These are phyloP conservation scores for Macrocentrus cingulum DNA, from an alignment of 1,140 invertebrate species.

Conservation along the genomic window DNA sequence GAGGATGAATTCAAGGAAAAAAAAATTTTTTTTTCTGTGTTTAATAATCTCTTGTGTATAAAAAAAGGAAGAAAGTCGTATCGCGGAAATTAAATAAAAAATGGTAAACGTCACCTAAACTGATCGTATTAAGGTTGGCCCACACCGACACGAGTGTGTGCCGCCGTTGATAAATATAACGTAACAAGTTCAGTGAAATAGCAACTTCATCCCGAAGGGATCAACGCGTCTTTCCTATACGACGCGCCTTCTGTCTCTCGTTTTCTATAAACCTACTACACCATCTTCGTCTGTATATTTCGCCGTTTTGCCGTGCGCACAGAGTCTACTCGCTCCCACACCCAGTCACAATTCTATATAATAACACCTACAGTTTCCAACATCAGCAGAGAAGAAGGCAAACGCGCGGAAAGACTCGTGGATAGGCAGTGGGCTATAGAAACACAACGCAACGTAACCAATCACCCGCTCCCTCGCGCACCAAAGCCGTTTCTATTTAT, in stretches of 20 bases:
- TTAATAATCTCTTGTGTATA: too few relatives aligned
- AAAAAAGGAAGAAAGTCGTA: too few relatives aligned
- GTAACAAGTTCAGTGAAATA: slow-evolving; percentile 55
- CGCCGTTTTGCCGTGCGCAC: neutral
- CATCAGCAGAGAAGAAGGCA: too few relatives aligned
- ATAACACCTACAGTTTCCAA: too few relatives aligned
- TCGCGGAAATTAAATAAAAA: too few relatives aligned
- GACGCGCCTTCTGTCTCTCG: slow-evolving; percentile 23
- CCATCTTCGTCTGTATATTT: slow-evolving; percentile 4
- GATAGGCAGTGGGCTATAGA: slow-evolving; percentile 22
- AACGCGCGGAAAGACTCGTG: slow-evolving; percentile 25
- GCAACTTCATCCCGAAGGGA: slow-evolving; percentile 52
- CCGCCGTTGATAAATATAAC: slow-evolving; percentile 56
- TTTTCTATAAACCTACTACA: slow-evolving; percentile 9
- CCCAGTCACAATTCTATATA: too few relatives aligned
- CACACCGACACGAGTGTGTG: slow-evolving; percentile 31
- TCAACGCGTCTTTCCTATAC: slow-evolving; percentile 45
- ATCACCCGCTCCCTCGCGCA: slow-evolving; percentile 23
- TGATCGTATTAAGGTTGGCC: too few relatives aligned
- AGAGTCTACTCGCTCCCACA: neutral
- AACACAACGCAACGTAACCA: slow-evolving; percentile 28
- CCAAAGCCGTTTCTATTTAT: slow-evolving; percentile 34
- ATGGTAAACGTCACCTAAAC: too few relatives aligned
- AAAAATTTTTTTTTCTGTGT: too few relatives aligned
- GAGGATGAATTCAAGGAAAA: too few relatives aligned